phyloP scores from a whole-genome alignment of 92 coral and sea anemone species.

The Virgularia gustaviana region DNA sequence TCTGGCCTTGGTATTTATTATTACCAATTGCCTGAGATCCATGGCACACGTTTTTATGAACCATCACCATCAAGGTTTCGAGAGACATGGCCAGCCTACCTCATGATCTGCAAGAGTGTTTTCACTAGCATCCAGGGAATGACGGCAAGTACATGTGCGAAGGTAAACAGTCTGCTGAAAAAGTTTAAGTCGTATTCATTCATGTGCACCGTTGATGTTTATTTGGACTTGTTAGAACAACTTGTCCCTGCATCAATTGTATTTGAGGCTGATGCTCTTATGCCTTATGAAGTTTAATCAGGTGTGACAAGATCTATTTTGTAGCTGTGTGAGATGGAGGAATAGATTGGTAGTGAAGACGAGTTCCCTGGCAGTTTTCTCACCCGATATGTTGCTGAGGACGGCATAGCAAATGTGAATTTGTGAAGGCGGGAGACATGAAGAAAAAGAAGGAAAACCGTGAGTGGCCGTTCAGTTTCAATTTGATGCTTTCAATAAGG shows the following conservation, averaged over 20 bases:
- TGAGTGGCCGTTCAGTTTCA: conserved; percentile 20
- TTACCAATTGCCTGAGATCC: conserved; percentile 39
- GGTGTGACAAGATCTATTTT: conserved; percentile 34
- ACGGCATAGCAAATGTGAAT: conserved; percentile 17
- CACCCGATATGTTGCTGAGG: conserved; percentile 12
- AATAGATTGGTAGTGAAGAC: conserved; percentile 6
- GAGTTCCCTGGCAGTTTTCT: conserved; percentile 22
- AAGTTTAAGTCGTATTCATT: conserved; percentile 45
- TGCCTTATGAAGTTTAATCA: conserved; percentile 33
- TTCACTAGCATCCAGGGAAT: conserved; percentile 11
- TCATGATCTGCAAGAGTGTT: conserved; percentile 26
- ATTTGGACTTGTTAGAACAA: conserved; percentile 41
- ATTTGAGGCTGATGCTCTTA: conserved; percentile 37
- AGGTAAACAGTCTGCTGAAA: conserved; percentile 27
- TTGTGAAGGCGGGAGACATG: conserved; percentile 37
- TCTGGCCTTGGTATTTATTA: conserved; percentile 23
- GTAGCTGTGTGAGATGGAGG: conserved; percentile 36
- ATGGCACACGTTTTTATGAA: conserved; percentile 47
- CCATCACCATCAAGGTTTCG: conserved; percentile 44
- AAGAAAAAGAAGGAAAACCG: conserved; percentile 23
- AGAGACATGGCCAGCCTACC: conserved; percentile 43
- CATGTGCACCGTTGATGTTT: conserved; percentile 19
- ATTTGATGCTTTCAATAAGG: conserved; percentile 3
- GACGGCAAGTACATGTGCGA: conserved; percentile 21
- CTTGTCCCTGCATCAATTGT: conserved; percentile 37